These are phyloP conservation scores for Leptopterna dolabrata DNA, from an alignment of 2,888 invertebrate species.

Conservation along the genomic window DNA sequence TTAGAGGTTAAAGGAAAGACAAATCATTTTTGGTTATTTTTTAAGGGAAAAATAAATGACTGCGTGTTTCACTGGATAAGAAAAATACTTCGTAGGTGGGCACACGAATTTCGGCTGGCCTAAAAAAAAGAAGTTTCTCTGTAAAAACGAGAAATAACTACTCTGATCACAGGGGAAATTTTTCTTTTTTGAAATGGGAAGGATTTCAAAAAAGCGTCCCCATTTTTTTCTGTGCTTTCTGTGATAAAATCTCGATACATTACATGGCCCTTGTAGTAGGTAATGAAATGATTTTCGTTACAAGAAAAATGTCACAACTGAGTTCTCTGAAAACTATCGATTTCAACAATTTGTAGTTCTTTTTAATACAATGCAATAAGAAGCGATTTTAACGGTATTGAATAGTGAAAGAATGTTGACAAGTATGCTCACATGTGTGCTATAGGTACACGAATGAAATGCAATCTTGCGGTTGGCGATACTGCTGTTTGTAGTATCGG, in stretches of 20 bases:
- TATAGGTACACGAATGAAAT: too few relatives aligned
- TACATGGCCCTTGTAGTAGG: background rate
- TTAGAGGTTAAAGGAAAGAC: background rate
- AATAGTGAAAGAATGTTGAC: too few relatives aligned
- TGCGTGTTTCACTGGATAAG: background rate
- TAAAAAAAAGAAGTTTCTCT: slow-evolving; percentile 11
- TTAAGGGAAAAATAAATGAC: background rate
- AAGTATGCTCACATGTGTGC: too few relatives aligned
- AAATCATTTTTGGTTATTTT: slow-evolving; percentile 4
- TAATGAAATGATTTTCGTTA: background rate
- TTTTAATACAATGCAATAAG: background rate
- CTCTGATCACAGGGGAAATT: background rate
- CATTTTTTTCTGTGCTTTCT: background rate
- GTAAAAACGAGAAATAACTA: background rate
- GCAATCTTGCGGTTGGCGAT: too few relatives aligned
- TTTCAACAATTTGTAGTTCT: background rate
- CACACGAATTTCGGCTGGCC: background rate
- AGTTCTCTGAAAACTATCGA: background rate
- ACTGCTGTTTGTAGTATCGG: too few relatives aligned
- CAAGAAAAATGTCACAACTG: background rate
- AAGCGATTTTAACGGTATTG: background rate
- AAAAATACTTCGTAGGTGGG: background rate
- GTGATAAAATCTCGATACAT: slow-evolving; percentile 8
- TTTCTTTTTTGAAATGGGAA: background rate
- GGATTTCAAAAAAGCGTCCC: background rate